These are phyloP conservation scores for Neofelis nebulosa DNA, from an alignment of 2,113 vertebrate genomes.

Conservation along the genomic window DNA sequence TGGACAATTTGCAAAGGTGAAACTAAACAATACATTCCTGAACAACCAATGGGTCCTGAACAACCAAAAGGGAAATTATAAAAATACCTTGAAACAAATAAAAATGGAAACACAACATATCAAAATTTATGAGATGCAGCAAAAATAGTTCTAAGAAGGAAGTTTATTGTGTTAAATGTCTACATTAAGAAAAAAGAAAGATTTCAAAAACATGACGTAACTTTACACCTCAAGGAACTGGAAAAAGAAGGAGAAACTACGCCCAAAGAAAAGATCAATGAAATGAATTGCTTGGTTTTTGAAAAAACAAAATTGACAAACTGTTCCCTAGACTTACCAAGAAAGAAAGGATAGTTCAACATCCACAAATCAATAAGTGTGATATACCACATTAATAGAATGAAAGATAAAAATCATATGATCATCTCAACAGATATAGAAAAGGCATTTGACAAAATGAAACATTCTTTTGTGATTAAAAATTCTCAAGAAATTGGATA, in stretches of 20 bases:
- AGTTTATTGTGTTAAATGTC: not conserved
- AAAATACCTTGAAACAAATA: not conserved
- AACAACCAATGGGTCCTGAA: not conserved
- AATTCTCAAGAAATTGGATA: not conserved
- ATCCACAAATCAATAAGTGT: not conserved
- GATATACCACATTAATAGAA: not conserved
- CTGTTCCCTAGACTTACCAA: not conserved
- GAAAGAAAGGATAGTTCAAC: not conserved
- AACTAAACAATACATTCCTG: not conserved
- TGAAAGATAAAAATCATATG: not conserved
- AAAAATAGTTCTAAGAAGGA: not conserved
- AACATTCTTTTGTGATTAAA: not conserved
- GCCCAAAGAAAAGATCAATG: not conserved
- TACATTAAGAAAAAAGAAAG: not conserved
- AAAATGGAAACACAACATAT: not conserved
- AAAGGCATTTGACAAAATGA: not conserved
- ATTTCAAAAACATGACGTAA: not conserved
- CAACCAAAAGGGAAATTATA: not conserved
- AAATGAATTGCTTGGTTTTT: not conserved
- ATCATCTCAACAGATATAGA: not conserved
- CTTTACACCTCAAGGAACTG: not conserved
- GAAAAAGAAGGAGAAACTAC: not conserved
- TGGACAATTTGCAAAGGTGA: not conserved
- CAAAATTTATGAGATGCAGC: not conserved
- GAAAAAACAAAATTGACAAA: not conserved